phyloP scores from a whole-genome alignment of 2,888 invertebrate species.

The Portevinia maculata region DNA sequence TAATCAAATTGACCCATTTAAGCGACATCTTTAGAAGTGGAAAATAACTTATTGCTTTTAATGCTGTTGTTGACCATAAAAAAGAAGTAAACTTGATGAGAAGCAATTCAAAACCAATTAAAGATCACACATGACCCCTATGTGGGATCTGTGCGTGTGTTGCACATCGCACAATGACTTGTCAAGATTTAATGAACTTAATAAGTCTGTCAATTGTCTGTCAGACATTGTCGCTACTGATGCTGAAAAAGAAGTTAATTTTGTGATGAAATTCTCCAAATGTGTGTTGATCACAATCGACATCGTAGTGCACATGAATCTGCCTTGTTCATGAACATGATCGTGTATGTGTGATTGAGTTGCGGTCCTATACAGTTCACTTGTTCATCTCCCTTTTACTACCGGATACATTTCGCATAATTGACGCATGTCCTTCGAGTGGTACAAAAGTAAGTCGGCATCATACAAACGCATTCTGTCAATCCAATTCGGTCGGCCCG shows the following conservation, averaged over 20 bases:
- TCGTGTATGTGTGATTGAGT: neutral
- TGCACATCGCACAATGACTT: constrained; percentile 18
- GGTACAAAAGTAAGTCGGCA: constrained; percentile 20
- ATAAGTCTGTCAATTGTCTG: constrained; percentile 65
- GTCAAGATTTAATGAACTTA: constrained; percentile 64
- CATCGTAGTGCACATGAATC: too few relatives aligned
- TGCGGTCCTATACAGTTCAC: neutral
- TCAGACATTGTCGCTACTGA: constrained; percentile 36
- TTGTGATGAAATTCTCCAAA: constrained; percentile 24
- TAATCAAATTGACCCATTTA: constrained; percentile 64
- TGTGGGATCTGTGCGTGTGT: neutral
- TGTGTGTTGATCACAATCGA: neutral
- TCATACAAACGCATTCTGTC: neutral
- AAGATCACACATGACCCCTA: constrained; percentile 12
- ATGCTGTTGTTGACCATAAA: constrained; percentile 27
- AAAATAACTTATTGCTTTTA: constrained; percentile 29
- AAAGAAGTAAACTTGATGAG: neutral
- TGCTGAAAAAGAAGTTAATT: constrained; percentile 53
- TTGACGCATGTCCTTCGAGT: constrained; percentile 58
- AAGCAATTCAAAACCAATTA: constrained; percentile 1
- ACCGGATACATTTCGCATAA: neutral
- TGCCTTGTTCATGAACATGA: too few relatives aligned
- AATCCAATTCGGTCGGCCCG: neutral
- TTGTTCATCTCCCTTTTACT: neutral
- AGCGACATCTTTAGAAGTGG: constrained; percentile 28